These are phyloP conservation scores for Dryomyza anilis DNA, from an alignment of 2,888 invertebrate species.

Conservation along the genomic window DNA sequence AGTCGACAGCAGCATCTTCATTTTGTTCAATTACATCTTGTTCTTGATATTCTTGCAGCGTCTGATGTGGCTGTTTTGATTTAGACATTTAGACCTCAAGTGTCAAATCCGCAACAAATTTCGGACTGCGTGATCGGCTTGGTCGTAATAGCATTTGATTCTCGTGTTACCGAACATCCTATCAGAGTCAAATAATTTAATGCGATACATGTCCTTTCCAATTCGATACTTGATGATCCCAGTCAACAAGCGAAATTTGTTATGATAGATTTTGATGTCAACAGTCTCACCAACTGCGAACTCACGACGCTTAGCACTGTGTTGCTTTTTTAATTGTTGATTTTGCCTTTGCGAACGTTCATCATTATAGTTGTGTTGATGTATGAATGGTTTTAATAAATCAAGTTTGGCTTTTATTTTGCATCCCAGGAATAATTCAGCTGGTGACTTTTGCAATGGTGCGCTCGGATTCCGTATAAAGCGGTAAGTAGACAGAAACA, in stretches of 20 bases:
- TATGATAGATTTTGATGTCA: too few relatives aligned
- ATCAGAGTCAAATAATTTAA: too few relatives aligned
- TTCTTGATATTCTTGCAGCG: neutral
- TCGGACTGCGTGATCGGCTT: too few relatives aligned
- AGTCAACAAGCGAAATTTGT: too few relatives aligned
- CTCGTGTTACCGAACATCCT: too few relatives aligned
- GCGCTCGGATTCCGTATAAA: conserved; percentile 3
- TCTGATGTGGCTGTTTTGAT: neutral
- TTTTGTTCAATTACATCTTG: neutral
- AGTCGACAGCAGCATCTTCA: too few relatives aligned
- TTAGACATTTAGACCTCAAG: neutral
- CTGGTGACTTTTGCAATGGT: neutral
- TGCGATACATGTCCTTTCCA: too few relatives aligned
- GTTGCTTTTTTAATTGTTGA: neutral
- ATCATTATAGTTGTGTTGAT: neutral
- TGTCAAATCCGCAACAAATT: too few relatives aligned
- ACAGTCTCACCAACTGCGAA: too few relatives aligned
- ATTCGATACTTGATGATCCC: too few relatives aligned
- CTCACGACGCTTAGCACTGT: neutral
- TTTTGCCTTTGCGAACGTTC: neutral
- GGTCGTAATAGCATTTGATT: too few relatives aligned
- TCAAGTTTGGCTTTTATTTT: conserved; percentile 7
- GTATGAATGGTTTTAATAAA: neutral
- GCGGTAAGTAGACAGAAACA: conserved; percentile 2
- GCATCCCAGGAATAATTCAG: conserved; percentile 1